Base-by-base conservation (phyloP, 2,888 invertebrate genomes). In the Griposia aprilina region DNA sequence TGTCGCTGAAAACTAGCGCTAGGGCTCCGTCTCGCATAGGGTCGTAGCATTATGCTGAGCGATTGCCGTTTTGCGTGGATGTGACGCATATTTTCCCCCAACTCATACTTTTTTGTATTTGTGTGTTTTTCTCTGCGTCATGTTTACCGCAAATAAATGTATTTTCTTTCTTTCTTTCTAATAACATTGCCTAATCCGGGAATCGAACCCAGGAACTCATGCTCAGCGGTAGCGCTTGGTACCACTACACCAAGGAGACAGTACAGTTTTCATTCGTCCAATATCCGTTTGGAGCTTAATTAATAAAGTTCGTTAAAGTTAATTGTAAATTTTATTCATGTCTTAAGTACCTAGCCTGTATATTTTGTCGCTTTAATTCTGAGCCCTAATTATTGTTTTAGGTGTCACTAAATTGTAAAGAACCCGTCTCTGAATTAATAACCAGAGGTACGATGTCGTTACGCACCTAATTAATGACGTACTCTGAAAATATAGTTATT, bases 311-410 rank as follows among this genome's bases (percentile, higher is more conserved):
- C 26, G 30, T 52, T 73, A 55, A 62, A 63, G 48, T 57, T 70
- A 55, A 71, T 76, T 68, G n/a, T 57, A 76, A 73, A 82, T 70
- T 81, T 83, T 73, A 83, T 77, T 83, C 57, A 82, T 62, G 65
- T 8, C 7, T 36, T 68, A 70, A 83, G 59, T 60, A 20, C 52
- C 52, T 52, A 71, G 57, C 23, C 15, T 70, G 65, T 55, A 65
- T 66, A 69, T 60, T 71, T 76, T 41, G 15, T 41, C 13, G 68
- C 60, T 57, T 73, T 73, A 30, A 73, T 82, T 83, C 62, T 45
- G 11, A 63, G 55, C 41, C 41, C 65, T 85, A 70, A 82, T 81
- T 82, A 77, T 82, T 60, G 48, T 55, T 76, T 82, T 55, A 86
- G 69, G 48, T 59, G 23, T 70, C 62, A 71, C 45, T 67, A 60